phyloP scores from a whole-genome alignment of 2,113 vertebrate genomes.

The Microtus ochrogaster region DNA sequence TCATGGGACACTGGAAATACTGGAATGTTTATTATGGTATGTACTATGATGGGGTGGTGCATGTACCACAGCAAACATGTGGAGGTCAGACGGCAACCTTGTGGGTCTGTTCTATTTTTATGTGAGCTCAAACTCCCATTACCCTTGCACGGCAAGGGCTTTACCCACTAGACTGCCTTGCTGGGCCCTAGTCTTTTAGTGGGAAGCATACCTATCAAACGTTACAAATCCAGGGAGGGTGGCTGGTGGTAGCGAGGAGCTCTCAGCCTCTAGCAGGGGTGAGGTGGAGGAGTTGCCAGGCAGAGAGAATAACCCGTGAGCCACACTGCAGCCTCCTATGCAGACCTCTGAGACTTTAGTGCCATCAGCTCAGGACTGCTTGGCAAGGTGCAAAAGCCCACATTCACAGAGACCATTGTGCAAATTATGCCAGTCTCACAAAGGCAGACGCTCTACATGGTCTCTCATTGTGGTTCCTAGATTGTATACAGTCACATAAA shows the following conservation, averaged over 20 bases:
- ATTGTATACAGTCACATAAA: not conserved
- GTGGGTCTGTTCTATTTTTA: not conserved
- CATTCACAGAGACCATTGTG: not conserved
- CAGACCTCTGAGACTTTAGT: not conserved
- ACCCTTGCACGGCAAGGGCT: not conserved
- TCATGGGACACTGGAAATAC: not conserved
- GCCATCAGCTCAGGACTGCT: too few relatives aligned
- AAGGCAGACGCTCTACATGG: not conserved
- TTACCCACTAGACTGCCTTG: not conserved
- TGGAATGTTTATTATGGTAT: not conserved
- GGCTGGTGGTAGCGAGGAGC: not conserved
- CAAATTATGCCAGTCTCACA: not conserved
- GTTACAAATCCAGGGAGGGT: not conserved
- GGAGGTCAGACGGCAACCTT: not conserved
- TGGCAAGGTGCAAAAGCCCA: not conserved
- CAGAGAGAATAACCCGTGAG: not conserved
- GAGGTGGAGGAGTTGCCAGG: not conserved
- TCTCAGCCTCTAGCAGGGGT: not conserved
- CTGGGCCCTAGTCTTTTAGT: not conserved
- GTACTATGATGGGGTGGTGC: not conserved
- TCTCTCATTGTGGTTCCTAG: not conserved
- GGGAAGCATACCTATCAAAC: not conserved
- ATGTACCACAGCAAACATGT: not conserved
- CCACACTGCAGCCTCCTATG: not conserved
- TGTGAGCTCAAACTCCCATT: not conserved